Percentiles rank a stretch among this genome's conserved stretches.
These are phyloP conservation scores for Molossus alvarezi DNA, from an alignment of 2,797 vertebrate species.

Conservation along the genomic window DNA sequence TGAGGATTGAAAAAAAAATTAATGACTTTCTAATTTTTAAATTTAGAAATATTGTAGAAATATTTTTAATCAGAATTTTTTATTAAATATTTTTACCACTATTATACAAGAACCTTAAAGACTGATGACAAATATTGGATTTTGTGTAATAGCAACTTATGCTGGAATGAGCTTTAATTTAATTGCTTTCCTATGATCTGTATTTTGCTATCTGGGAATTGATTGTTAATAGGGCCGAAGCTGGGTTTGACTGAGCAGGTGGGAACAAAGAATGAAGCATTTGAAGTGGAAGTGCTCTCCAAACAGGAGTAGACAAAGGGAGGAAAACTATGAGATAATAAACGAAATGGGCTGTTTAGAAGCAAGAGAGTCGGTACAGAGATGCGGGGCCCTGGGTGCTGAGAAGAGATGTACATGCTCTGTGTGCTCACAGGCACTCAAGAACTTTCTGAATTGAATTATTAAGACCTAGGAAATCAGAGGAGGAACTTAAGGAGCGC, in stretches of 20 bases:
- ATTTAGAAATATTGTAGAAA: neutral
- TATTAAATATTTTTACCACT: slow-evolving; percentile 34
- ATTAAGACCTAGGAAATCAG: slow-evolving; percentile 26
- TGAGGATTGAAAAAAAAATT: neutral
- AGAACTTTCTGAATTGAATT: slow-evolving; percentile 62
- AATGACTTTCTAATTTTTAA: neutral
- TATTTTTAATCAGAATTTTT: slow-evolving; percentile 47
- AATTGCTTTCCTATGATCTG: neutral
- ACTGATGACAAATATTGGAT: neutral
- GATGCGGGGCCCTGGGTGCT: neutral
- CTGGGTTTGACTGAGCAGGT: slow-evolving; percentile 8
- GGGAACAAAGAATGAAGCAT: neutral
- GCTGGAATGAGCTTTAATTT: slow-evolving; percentile 8
- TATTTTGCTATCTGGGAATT: neutral
- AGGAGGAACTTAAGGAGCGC: slow-evolving; percentile 36
- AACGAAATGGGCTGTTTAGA: neutral
- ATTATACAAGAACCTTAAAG: neutral
- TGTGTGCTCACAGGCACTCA: neutral
- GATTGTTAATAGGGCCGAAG: neutral
- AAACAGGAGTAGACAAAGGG: neutral
- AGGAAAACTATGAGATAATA: neutral
- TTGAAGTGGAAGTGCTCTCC: neutral
- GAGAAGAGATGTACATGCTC: neutral
- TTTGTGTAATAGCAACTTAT: neutral
- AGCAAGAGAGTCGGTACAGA: neutral